These are phyloP conservation scores for Temnothorax ravouxi DNA, from an alignment of 2,888 invertebrate species.

Conservation along the genomic window DNA sequence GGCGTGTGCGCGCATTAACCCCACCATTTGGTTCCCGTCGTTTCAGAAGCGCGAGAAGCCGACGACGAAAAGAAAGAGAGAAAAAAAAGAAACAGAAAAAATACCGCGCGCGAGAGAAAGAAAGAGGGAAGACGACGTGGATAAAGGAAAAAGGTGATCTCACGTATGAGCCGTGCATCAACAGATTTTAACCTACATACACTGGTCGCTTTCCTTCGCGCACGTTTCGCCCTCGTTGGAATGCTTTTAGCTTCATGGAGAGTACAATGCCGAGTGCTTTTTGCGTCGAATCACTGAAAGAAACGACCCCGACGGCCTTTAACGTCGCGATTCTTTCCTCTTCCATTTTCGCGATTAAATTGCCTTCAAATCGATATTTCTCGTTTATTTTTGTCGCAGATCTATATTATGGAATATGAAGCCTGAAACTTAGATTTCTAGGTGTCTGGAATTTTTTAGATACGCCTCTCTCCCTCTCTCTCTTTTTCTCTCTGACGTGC, in stretches of 20 bases:
- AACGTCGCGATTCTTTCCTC: constrained; percentile 21
- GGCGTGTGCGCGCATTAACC: constrained; percentile 76
- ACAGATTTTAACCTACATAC: constrained; percentile 71
- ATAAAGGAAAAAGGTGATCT: constrained; percentile 57
- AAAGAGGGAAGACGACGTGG: constrained; percentile 43
- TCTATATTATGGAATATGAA: neutral
- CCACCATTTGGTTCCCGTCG: constrained; percentile 62
- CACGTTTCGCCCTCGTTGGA: constrained; percentile 55
- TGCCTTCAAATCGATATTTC: constrained; percentile 24
- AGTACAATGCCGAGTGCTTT: constrained; percentile 53
- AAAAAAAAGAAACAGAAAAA: constrained; percentile 8
- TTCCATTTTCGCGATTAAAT: constrained; percentile 32
- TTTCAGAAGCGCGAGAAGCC: constrained; percentile 45
- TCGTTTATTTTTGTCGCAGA: neutral
- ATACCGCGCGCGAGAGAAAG: neutral
- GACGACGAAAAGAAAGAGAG: constrained; percentile 51
- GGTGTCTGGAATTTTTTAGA: neutral
- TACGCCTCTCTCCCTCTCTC: no score
- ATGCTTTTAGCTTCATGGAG: constrained; percentile 65
- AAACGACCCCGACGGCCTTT: constrained; percentile 22
- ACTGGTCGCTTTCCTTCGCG: constrained; percentile 10
- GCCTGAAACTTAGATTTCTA: neutral
- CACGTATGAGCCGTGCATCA: constrained; percentile 67
- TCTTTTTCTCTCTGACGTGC: neutral
- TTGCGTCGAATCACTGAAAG: constrained; percentile 46